Evolutionary conservation across 1,140 invertebrate species (phyloP).

Genomic region (Parasteatoda tepidariorum): DNA sequence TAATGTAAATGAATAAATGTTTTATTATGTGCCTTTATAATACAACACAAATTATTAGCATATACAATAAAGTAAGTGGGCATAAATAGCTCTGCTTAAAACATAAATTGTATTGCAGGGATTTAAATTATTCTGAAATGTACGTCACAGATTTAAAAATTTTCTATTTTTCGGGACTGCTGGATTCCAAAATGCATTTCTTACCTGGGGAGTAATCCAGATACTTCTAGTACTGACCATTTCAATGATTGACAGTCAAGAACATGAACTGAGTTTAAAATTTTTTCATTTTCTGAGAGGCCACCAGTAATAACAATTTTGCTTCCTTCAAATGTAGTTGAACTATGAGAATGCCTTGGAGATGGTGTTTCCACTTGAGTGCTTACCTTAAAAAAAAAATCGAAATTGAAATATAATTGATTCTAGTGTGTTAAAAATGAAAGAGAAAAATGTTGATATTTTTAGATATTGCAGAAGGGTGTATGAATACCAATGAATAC

Average conservation of each 20-base stretch:
- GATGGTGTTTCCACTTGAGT: conserved; percentile 20
- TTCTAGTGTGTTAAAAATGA: too few relatives aligned
- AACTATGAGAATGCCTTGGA: conserved; percentile 67
- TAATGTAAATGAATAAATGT: too few relatives aligned
- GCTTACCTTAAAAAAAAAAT: not conserved
- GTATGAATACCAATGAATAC: not conserved
- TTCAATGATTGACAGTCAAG: conserved; percentile 63
- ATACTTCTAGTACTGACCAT: conserved; percentile 63
- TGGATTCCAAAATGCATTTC: not conserved
- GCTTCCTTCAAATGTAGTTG: conserved; percentile 63
- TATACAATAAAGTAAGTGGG: too few relatives aligned
- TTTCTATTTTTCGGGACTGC: too few relatives aligned
- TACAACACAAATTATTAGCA: too few relatives aligned
- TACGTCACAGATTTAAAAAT: too few relatives aligned
- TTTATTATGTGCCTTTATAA: too few relatives aligned
- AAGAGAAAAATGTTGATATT: too few relatives aligned
- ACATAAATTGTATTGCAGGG: too few relatives aligned
- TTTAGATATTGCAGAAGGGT: not conserved
- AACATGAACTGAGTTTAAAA: conserved; percentile 65
- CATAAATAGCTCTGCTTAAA: too few relatives aligned
- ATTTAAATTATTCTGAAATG: too few relatives aligned
- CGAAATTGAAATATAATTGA: too few relatives aligned
- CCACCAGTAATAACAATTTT: conserved; percentile 69
- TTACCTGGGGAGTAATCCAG: conserved; percentile 63
- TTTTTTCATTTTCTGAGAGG: conserved; percentile 65